Evolutionary conservation across 92 coral and sea anemone genomes (phyloP), one percentile per base, ranked within the genome.

Genomic region (Bergia sp.): DNA sequence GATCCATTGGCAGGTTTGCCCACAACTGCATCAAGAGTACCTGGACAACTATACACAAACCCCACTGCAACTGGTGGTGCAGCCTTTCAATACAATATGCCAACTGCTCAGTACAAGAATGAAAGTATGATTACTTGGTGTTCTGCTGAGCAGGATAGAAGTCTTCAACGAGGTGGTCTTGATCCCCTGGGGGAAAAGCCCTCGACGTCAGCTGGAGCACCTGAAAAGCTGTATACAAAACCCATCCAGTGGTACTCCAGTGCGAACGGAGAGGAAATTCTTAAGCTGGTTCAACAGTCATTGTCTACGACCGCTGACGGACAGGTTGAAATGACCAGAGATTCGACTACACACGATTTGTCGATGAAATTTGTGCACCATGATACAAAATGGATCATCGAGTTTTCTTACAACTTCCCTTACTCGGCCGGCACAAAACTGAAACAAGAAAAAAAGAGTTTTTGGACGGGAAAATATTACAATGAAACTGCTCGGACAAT

Each of bases 191-290:
- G 73, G 38, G 23, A 0, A 10, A 55, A 49, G 20, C 3, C 39
- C 11, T 13, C 69, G 18, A 80, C 15, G 37, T 2, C 49, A 37
- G 16, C 20, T 12, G 65, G 13, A 49, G 2, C 21, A 15, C 4
- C 49, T 29, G 43, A 83, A 11, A 41, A 44, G 45, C 40, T 80
- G 5, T 38, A 80, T 36, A 20, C 64, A 8, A 80, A 5, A 0
- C 23, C 77, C 55, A 2, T 0, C 57, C 87, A 83, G 65, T 83
- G 87, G 87, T 83, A 83, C 40, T 45, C 76, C n/a, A 72, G 76
- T 69, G 4, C 20, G 0, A 44, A 11, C 9, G 87, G 87, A 21
- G 44, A 83, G 66, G 10, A 66, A 9, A 45, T 69, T 45, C n/a
- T 83, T 12, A 83, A 67, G 5, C 1, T 1, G 69, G 4, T 83